Percentiles rank a stretch among this genome's conserved stretches.
These are phyloP conservation scores for Limnephilus auricula DNA, from an alignment of 2,888 invertebrate genomes.

Conservation along the genomic window DNA sequence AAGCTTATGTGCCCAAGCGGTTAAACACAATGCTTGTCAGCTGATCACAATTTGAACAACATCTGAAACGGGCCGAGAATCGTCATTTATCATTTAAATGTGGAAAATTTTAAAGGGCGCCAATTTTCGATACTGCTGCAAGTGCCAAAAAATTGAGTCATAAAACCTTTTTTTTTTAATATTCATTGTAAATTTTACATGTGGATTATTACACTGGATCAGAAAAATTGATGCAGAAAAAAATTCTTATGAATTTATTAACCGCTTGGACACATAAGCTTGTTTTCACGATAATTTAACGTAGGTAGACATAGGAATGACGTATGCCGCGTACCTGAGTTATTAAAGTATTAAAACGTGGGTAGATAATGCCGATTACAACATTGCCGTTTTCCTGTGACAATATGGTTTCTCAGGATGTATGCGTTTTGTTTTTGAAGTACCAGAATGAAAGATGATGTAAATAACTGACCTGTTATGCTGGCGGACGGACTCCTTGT, in stretches of 20 bases:
- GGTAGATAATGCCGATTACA: not conserved
- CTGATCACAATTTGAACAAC: not conserved
- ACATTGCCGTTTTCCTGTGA: not conserved
- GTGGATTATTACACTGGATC: not conserved
- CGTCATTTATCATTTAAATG: not conserved
- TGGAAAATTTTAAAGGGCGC: too few relatives aligned
- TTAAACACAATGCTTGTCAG: not conserved
- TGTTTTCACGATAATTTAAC: too few relatives aligned
- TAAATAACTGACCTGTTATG: conserved; percentile 73
- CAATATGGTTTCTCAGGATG: not conserved
- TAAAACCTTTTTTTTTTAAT: not conserved
- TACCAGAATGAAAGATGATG: not conserved
- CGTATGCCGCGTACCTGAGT: too few relatives aligned
- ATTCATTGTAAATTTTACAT: not conserved
- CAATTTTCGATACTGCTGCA: not conserved
- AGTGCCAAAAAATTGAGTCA: not conserved
- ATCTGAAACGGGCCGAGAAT: too few relatives aligned
- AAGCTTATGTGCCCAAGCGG: too few relatives aligned
- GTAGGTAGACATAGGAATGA: too few relatives aligned
- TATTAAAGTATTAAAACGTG: not conserved
- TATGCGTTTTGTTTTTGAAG: not conserved
- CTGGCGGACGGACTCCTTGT: conserved; percentile 76
- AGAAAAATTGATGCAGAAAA: not conserved
- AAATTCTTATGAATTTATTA: not conserved
- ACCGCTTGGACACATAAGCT: too few relatives aligned